Evolutionary conservation across 2,797 vertebrate genomes (phyloP).

Genomic region (Buphagus erythrorhynchus): DNA sequence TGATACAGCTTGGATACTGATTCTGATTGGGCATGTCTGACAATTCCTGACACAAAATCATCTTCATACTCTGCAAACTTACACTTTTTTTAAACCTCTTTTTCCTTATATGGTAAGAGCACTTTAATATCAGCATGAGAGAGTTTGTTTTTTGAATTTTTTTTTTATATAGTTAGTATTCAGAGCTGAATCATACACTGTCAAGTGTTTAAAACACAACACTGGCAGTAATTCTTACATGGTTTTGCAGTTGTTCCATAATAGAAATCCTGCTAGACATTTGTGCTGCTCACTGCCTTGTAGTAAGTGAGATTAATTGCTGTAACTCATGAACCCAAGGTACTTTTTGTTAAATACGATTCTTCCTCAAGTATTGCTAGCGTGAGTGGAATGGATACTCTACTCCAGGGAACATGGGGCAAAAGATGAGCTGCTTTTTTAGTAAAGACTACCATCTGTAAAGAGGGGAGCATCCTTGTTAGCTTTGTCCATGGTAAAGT

Average conservation of each 20-base stretch:
- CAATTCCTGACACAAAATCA: background rate
- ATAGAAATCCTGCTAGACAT: background rate
- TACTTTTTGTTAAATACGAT: background rate
- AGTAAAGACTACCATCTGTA: background rate
- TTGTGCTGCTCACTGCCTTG: background rate
- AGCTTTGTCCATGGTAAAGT: background rate
- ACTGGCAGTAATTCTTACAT: background rate
- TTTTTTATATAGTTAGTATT: background rate
- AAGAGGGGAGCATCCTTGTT: background rate
- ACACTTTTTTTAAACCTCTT: background rate
- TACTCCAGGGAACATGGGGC: rapidly evolving
- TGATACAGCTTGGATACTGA: background rate
- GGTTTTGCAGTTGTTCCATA: background rate
- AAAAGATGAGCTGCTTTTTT: background rate
- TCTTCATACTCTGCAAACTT: background rate
- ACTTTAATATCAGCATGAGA: background rate
- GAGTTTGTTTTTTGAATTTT: background rate
- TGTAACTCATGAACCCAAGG: background rate
- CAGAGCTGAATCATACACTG: background rate
- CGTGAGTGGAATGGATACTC: background rate
- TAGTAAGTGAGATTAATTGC: background rate
- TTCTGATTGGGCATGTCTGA: background rate
- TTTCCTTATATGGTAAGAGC: background rate
- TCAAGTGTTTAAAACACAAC: background rate
- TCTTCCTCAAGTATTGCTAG: background rate